Evolutionary conservation across 2,888 invertebrate genomes (phyloP).

Genomic region (Tribolium freemani): DNA sequence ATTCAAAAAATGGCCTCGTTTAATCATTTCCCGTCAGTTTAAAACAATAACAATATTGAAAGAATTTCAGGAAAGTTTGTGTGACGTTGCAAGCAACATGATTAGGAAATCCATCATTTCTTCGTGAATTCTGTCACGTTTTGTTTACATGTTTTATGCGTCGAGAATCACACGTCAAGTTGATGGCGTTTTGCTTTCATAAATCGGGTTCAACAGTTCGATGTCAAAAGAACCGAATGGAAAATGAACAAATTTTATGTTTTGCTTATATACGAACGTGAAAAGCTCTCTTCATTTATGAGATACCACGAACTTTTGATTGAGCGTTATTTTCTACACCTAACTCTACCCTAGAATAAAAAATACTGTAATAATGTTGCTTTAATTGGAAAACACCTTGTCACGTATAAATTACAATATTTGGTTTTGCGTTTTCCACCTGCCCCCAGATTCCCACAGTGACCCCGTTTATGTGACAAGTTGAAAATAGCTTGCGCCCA

Average conservation of each 20-base stretch:
- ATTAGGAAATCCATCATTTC: conserved; percentile 42
- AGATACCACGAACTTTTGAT: not conserved
- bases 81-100: conserved; percentile 8
- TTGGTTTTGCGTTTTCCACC: not conserved
- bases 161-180: conserved; percentile 34
- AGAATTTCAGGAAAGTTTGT: not conserved
- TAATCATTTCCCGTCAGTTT: conserved; percentile 34
- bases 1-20: conserved; percentile 34
- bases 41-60: conserved; percentile 33
- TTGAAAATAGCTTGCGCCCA: not conserved
- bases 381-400: not conserved
- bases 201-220: conserved; percentile 30
- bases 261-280: not conserved
- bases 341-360: no score
- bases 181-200: conserved; percentile 25
- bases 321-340: no score
- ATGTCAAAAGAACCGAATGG: conserved; percentile 12
- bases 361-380: no score
- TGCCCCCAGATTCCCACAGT: not conserved
- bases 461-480: not conserved
- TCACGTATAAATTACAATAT: not conserved
- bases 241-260: not conserved
- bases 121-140: conserved; percentile 39
- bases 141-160: conserved; percentile 42
- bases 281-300: no score